Conservation (phyloP, 2,113 vertebrate genomes). For the Jaculus jaculus region DNA sequence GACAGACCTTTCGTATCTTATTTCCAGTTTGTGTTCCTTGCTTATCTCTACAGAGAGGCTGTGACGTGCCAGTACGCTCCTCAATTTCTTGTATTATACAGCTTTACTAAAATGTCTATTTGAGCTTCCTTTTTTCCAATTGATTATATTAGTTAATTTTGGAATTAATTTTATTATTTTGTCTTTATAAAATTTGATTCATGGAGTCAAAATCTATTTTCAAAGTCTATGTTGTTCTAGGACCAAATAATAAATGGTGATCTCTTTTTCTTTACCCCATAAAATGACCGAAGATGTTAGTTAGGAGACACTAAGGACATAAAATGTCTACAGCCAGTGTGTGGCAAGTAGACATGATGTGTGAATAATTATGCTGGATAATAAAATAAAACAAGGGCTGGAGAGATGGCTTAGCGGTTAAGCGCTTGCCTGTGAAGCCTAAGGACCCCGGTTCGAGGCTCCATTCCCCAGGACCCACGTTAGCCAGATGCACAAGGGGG, state of each 20-base stretch:
- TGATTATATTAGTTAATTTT: conserved; percentile 11
- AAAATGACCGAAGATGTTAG: conserved; percentile 47
- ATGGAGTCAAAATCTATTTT: conserved; percentile 37
- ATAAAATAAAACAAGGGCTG: conserved; percentile 63
- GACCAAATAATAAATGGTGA: conserved; percentile 63
- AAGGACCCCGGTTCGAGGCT: too few species aligned
- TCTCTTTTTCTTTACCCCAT: conserved; percentile 64
- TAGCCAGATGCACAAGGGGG: too few species aligned
- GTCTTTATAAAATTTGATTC: conserved; percentile 46
- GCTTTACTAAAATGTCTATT: conserved; percentile 55
- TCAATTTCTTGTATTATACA: conserved; percentile 52
- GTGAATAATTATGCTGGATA: conserved; percentile 60
- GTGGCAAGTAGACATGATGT: neutral
- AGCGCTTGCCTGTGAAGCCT: too few species aligned
- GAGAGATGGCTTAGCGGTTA: too few species aligned
- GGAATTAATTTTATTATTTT: conserved; percentile 47
- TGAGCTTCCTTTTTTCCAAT: conserved; percentile 42
- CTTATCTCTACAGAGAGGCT: conserved; percentile 52
- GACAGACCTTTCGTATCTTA: conserved; percentile 36
- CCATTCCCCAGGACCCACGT: too few species aligned
- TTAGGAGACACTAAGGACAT: neutral
- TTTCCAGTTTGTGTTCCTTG: conserved; percentile 27
- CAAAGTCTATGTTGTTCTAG: conserved; percentile 54
- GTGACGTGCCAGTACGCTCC: conserved; percentile 44
- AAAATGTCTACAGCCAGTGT: neutral